Conservation (phyloP, 2,797 vertebrate species). For the Anguilla marmorata region DNA sequence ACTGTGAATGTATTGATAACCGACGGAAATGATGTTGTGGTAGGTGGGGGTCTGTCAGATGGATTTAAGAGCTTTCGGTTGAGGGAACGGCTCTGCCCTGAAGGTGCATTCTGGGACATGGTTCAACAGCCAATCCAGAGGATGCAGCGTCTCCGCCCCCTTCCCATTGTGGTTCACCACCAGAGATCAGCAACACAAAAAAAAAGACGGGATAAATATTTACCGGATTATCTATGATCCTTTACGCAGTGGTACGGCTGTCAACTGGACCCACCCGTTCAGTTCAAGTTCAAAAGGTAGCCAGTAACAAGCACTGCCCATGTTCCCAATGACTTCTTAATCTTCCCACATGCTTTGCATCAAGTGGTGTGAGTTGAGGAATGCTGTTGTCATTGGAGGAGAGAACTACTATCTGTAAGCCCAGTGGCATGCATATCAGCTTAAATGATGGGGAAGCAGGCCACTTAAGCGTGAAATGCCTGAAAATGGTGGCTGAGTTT, state of each 20-base stretch:
- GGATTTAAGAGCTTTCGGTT: slow-evolving; percentile 61
- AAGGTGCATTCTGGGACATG: slow-evolving; percentile 69
- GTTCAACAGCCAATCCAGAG: slow-evolving; percentile 70
- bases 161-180: slow-evolving; percentile 78
- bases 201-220: slow-evolving; percentile 76
- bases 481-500: not conserved
- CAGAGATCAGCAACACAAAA: slow-evolving; percentile 75
- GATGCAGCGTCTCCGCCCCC: slow-evolving; percentile 68
- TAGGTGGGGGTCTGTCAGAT: slow-evolving; percentile 50
- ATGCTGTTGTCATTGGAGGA: not conserved
- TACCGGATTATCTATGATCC: slow-evolving; percentile 70
- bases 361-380: not conserved
- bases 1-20: slow-evolving; percentile 64
- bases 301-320: slow-evolving; percentile 37
- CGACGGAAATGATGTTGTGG: slow-evolving; percentile 61
- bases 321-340: slow-evolving; percentile 22
- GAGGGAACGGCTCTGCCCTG: slow-evolving; percentile 53
- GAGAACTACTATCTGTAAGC: not conserved
- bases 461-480: not conserved
- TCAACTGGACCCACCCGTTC: slow-evolving; percentile 46
- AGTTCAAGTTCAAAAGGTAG: slow-evolving; percentile 45
- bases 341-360: slow-evolving; percentile 10
- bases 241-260: slow-evolving; percentile 46
- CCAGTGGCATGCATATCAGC: not conserved
- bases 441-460: not conserved